Base-by-base conservation (phyloP, 2,888 invertebrate species). In the Cataglyphis albicans region DNA sequence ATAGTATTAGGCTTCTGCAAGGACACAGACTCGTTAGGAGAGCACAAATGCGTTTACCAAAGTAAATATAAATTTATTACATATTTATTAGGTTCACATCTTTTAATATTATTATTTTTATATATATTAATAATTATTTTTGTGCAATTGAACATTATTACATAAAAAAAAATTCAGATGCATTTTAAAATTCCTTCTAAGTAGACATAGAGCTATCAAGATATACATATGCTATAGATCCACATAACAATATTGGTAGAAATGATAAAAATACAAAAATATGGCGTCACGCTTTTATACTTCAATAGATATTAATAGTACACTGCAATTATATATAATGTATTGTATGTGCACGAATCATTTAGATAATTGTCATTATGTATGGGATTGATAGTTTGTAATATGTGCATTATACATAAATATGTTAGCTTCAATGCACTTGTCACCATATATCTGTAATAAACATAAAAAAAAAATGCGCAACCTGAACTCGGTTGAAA, bases 341-440 rank as follows among this genome's bases (percentile, higher is more conserved):
- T 78, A 78, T 59, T 78, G 78, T 78, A 78, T 78, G 78, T 72
- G 72, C 78, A 78, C 70, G 44, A 78, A 72, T 78, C 35, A 78
- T 78, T 78, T 78, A 78, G 78, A 70, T 78, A 78, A 59, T 70
- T 59, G 35, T 78, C 70, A 32, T 59, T 59, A 78, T 59, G 32
- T 78, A 78, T 78, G 72, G 59, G 35, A 72, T 70, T 72, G 44
- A 70, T 78, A 78, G 59, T 78, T 78, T 78, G 78, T 78, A 61
- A 41, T 67, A 76, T 59, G 57, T 67, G 32, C 76, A 78, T 72
- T 78, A 78, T 41, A 59, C 41, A 44, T 59, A 59, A 59, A 72
- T 78, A 70, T 78, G 55, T 38, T 70, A 78, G 1, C 72, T 78
- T 78, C 55, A 78, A 70, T 59, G 78, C 78, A 72, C 68, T 68